Evolutionary conservation across 2,888 invertebrate genomes (phyloP), one percentile per base, ranked within the genome.

Genomic region (Octodonta nipae): DNA sequence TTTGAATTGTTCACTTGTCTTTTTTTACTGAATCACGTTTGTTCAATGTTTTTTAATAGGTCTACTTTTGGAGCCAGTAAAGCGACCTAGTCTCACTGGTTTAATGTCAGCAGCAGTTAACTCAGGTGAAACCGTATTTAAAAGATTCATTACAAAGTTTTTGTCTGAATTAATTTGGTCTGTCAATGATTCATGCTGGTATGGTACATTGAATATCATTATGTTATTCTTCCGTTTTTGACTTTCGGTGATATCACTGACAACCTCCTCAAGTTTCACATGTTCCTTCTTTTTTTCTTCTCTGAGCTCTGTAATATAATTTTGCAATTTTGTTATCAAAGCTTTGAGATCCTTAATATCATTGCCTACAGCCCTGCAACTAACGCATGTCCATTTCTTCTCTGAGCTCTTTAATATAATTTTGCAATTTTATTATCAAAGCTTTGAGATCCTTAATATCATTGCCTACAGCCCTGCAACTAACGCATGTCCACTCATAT

Each of bases 401-500:
- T 22, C 24, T 30, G 5, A 30, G 13, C 11, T 30, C 25, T 22
- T 33, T 17, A 5, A 33, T 33, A 20, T 33, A 28, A n/a, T 29
- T 2, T 16, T 33, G 33, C 5, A 33, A 28, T 8, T 33, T 17
- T 3, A 29, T 5, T 8, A 33, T 33, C 7, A 22, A 7, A 2
- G 33, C 17, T 14, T 33, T 33, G 2, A 33, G n/a, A 8, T 33
- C 33, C n/a, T 33, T 33, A 13, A 33, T 5, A 13, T 29, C 28
- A 12, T 28, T 28, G 2, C 22, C 33, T n/a, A 22, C 29, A 10
- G 17, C 26, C 32, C 31, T 30, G 13, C 30, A 34, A 4, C 15
- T 6, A 29, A 16, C n/a, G 20, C 30, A 35, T 8, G 26, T 15
- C 35, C 31, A 35, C 13, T 32, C 35, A n/a, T 31, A 32, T 7